Percentiles rank a stretch among this genome's conserved stretches.
Conservation (phyloP, 2,888 invertebrate genomes). For the Pinctada fucata region DNA sequence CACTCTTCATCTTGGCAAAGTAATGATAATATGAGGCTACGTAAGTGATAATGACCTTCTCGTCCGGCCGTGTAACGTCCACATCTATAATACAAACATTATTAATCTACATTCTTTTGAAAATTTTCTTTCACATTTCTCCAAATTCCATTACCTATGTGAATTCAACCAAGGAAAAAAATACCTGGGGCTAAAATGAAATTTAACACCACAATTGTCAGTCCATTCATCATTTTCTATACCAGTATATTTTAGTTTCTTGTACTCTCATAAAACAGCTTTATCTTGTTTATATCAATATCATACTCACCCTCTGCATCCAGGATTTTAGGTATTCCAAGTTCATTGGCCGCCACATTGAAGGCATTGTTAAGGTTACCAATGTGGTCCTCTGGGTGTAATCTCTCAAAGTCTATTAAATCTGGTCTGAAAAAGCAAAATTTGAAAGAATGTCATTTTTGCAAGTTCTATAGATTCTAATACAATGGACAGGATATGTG, state of each 20-base stretch:
- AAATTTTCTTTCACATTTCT: background rate
- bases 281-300: background rate
- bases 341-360: slow-evolving; percentile 92
- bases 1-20: slow-evolving; percentile 99
- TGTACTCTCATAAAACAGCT: too few relatives aligned
- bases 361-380: slow-evolving; percentile 99
- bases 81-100: slow-evolving; percentile 83
- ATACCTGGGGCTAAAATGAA: too few relatives aligned
- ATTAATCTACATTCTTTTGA: background rate
- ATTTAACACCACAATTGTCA: too few relatives aligned
- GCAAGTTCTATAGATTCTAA: background rate
- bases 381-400: slow-evolving; percentile 90
- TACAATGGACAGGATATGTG: background rate
- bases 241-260: too few relatives aligned
- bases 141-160: background rate
- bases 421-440: slow-evolving; percentile 84
- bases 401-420: slow-evolving; percentile 90
- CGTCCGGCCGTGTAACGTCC: slow-evolving; percentile 94
- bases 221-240: too few relatives aligned
- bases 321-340: slow-evolving; percentile 91
- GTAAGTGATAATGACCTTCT: slow-evolving; percentile 99
- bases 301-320: slow-evolving; percentile 69
- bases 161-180: too few relatives aligned
- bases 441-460: background rate
- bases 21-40: slow-evolving; percentile 99